Evolutionary conservation across 2,888 invertebrate species (phyloP).

Genomic region (Scelioninae gen. 1): DNA sequence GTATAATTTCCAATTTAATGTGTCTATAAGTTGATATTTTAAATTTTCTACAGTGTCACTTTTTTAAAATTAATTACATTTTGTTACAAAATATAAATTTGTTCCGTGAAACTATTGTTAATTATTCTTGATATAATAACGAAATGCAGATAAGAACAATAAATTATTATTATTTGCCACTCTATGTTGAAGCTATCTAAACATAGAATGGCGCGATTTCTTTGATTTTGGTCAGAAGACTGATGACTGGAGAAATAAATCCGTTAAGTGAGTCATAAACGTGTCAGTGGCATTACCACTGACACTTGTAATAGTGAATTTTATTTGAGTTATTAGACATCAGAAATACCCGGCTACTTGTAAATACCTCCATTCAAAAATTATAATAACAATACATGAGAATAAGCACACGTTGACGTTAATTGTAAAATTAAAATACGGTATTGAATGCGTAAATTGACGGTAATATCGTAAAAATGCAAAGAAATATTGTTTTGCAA

Average conservation of each 20-base stretch:
- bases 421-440: no score
- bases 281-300: conserved; percentile 35
- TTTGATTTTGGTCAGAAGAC: conserved; percentile 32
- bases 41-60: no score
- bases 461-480: no score
- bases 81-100: no score
- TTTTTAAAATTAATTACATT: no score
- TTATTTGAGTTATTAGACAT: conserved; percentile 28
- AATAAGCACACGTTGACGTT: no score
- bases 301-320: conserved; percentile 42
- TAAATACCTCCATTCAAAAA: neutral
- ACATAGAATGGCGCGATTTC: conserved; percentile 22
- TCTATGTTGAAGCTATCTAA: neutral
- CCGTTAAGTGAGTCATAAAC: conserved; percentile 47
- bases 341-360: conserved; percentile 1
- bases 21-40: no score
- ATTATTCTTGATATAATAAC: neutral
- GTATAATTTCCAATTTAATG: no score
- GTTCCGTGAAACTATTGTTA: neutral
- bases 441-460: no score
- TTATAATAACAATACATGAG: no score
- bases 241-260: conserved; percentile 43
- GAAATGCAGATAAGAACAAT: neutral
- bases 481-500: no score
- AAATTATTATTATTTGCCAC: neutral